A percentile compares a stretch with the other conserved stretches of the same genome.
Evolutionary conservation across 2,888 invertebrate species (phyloP).

Genomic region (Boloria euphrosyne): DNA sequence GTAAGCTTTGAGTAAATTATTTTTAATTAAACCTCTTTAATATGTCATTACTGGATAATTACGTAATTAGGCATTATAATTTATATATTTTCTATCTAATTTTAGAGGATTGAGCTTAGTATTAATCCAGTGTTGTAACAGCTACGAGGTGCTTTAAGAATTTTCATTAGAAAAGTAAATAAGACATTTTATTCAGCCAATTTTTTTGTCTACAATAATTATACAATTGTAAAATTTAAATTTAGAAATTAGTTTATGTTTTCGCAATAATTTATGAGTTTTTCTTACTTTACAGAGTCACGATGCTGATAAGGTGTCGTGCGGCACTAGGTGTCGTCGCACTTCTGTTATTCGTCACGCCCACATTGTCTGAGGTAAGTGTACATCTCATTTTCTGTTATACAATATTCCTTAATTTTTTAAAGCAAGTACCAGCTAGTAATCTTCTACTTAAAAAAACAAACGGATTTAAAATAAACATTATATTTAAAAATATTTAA

Average conservation of each 20-base stretch:
- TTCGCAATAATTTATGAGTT: slow-evolving; percentile 42
- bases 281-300: slow-evolving; percentile 80
- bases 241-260: not conserved
- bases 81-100: not conserved
- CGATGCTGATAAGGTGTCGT: slow-evolving; percentile 88
- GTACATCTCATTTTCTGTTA: slow-evolving; percentile 1
- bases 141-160: not conserved
- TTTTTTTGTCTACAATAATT: too few relatives aligned
- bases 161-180: not conserved
- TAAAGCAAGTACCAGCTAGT: too few relatives aligned
- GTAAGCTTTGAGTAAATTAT: not conserved
- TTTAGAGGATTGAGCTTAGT: not conserved
- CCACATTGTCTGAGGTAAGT: slow-evolving; percentile 84
- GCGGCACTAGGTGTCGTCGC: slow-evolving; percentile 87
- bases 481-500: not conserved
- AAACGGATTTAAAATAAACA: not conserved
- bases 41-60: not conserved
- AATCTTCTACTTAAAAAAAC: too few relatives aligned
- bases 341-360: slow-evolving; percentile 76
- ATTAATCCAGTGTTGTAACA: not conserved
- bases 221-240: not conserved
- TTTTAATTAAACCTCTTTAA: slow-evolving; percentile 1
- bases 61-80: slow-evolving; percentile 1
- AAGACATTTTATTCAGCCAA: not conserved
- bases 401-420: not conserved